Evolutionary conservation across 2,113 vertebrate species (phyloP).

Genomic region (Mixornis gularis): DNA sequence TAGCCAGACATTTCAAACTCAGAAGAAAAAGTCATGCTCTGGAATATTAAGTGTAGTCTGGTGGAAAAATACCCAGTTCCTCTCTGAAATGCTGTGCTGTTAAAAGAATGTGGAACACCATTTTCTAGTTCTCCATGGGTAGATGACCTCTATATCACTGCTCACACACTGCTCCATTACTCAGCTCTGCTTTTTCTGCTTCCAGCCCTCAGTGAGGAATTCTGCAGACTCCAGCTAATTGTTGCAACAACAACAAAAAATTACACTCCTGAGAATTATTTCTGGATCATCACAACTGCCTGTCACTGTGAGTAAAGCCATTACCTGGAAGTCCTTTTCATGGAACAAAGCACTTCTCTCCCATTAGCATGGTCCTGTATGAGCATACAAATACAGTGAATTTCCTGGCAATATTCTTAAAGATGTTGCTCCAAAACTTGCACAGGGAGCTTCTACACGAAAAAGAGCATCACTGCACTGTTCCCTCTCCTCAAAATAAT

Average conservation of each 20-base stretch:
- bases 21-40: neutral
- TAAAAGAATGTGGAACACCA: neutral
- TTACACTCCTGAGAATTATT: neutral
- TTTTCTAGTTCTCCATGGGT: neutral
- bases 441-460: neutral
- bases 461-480: neutral
- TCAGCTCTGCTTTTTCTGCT: neutral
- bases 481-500: neutral
- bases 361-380: neutral
- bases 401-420: neutral
- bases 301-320: neutral
- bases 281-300: neutral
- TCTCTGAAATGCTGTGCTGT: neutral
- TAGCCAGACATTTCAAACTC: neutral
- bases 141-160: neutral
- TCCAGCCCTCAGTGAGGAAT: neutral
- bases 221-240: constrained; percentile 17
- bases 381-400: neutral
- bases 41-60: neutral
- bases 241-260: neutral
- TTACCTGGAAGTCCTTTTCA: neutral
- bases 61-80: neutral
- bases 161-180: neutral
- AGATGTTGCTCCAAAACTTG: neutral
- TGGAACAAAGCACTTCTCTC: neutral